Evolutionary conservation across 2,797 vertebrate species (phyloP), one percentile per base, ranked within the genome.

Genomic region (Eleutherodactylus coqui): DNA sequence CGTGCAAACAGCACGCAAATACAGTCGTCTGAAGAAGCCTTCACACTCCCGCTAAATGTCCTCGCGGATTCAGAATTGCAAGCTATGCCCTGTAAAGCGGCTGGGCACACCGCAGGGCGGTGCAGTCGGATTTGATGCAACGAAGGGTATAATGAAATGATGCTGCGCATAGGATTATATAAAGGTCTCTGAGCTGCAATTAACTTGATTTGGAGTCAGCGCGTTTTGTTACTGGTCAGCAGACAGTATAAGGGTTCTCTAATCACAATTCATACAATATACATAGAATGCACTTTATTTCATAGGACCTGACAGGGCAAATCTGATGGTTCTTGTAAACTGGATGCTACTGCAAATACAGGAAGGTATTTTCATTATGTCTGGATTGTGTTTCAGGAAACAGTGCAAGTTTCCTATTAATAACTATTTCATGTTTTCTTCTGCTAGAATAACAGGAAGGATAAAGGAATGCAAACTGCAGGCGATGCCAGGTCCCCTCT

Each of bases 291-390:
- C 32, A 43, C 24, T 43, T 79, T 10, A 43, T 51, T 19, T 34
- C 75, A 47, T 32, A 45, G n/a, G 14, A 43, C 11, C n/a, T 3
- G 8, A 19, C 11, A 80, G 41, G 47, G 5, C 41, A 47, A 34
- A 69, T 69, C 27, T 16, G 45, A 53, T 34, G 8, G 49, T 24
- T 27, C 47, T 41, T 9, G 64, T 36, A 82, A 27, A 70, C 29
- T 27, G 69, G 64, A 82, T 60, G 3, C 55, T 36, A 76, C 36
- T 72, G 24, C 51, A 79, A 32, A 83, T 79, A 88, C 84, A 90
- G 85, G 88, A 86, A 88, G 79, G 85, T 14, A 49, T 83, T 87
- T 76, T 43, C 53, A 47, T 86, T 86, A 89, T 51, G 51, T 88
- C 67, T 47, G 84, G 69, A 79, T 73, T 75, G 62, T 60, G 27